Percentiles rank a stretch among this genome's conserved stretches.
Evolutionary conservation across 2,888 invertebrate genomes (phyloP).

Genomic region (Xanthia icteritia): DNA sequence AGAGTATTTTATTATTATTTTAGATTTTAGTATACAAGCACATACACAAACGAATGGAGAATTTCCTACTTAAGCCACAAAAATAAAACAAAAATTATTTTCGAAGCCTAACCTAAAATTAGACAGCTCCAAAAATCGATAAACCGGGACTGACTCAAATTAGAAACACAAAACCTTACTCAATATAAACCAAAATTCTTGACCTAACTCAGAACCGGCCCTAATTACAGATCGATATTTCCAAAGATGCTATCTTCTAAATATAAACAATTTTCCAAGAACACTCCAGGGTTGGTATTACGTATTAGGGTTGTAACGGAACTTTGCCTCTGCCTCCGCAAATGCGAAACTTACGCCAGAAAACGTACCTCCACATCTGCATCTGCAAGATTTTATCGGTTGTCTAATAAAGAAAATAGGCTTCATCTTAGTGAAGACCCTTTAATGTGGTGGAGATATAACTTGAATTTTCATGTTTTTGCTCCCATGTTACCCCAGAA

Average conservation of each 20-base stretch:
- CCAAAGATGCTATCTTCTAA: constrained; percentile 37
- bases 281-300: constrained; percentile 42
- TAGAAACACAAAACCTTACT: background rate
- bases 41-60: background rate
- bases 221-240: constrained; percentile 39
- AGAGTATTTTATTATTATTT: background rate
- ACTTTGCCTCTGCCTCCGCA: too few species aligned
- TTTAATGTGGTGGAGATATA: background rate
- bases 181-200: background rate
- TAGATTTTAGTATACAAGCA: too few species aligned
- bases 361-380: too few species aligned
- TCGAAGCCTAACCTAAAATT: background rate
- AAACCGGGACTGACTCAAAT: background rate
- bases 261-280: constrained; percentile 48
- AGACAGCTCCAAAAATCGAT: too few species aligned
- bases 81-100: background rate
- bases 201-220: background rate
- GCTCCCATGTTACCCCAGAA: background rate
- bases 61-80: background rate
- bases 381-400: background rate
- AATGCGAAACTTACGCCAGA: background rate
- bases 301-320: constrained; percentile 25
- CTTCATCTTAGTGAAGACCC: background rate
- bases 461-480: background rate
- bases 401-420: background rate